Evolutionary conservation across 2,888 invertebrate genomes (phyloP).

Genomic region (Leucania comma): DNA sequence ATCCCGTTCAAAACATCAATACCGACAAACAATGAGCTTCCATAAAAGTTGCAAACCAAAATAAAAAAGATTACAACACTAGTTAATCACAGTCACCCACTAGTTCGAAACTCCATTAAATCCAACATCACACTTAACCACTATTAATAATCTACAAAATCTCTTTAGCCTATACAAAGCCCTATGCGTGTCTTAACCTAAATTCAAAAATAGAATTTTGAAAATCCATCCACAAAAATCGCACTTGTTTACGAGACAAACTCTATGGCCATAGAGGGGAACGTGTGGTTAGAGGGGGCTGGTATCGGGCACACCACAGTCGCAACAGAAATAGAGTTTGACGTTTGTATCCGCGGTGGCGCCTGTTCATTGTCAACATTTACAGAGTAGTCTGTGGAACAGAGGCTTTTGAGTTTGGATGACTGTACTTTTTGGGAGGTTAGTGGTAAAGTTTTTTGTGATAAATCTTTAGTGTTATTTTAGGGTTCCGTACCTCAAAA

Average conservation of each 20-base stretch:
- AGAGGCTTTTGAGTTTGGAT: conserved; percentile 58
- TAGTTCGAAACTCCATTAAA: conserved; percentile 40
- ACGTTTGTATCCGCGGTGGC: conserved; percentile 90
- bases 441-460: too few species aligned
- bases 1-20: too few species aligned
- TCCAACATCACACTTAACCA: conserved; percentile 27
- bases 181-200: conserved; percentile 67
- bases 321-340: conserved; percentile 89
- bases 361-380: conserved; percentile 90
- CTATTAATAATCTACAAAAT: conserved; percentile 46
- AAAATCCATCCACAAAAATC: conserved; percentile 77
- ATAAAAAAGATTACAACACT: neutral
- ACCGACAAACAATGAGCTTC: neutral
- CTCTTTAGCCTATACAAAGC: conserved; percentile 37
- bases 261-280: conserved; percentile 59
- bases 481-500: too few species aligned
- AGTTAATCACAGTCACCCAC: conserved; percentile 33
- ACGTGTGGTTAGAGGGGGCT: conserved; percentile 57
- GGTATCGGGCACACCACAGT: conserved; percentile 80
- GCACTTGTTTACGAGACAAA: conserved; percentile 80
- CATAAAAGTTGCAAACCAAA: neutral
- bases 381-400: conserved; percentile 74
- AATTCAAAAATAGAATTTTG: conserved; percentile 75
- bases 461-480: too few species aligned
- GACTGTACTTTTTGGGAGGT: too few species aligned